Conservation (phyloP, 2,797 vertebrate species). For the Artibeus lituratus region DNA sequence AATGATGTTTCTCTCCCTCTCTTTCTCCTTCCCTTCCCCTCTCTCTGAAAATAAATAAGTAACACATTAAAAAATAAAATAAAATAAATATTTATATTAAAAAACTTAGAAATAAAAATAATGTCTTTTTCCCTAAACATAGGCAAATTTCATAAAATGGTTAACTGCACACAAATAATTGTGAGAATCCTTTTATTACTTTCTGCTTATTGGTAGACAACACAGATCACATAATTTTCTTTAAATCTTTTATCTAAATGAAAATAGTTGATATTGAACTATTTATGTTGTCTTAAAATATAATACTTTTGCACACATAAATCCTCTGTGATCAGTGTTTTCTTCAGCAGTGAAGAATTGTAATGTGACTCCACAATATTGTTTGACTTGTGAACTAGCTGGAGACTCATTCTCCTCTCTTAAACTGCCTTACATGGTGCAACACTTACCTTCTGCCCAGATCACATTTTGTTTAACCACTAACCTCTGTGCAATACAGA, state of each 20-base stretch:
- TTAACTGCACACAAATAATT: neutral
- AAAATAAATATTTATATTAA: no score
- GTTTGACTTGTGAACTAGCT: constrained; percentile 58
- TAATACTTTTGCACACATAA: neutral
- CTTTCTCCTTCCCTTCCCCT: no score
- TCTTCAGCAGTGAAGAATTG: constrained; percentile 39
- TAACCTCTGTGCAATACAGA: constrained; percentile 77
- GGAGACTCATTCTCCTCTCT: constrained; percentile 64
- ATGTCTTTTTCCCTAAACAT: neutral
- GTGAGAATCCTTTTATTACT: neutral
- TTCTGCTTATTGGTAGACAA: neutral
- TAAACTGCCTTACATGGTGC: constrained; percentile 67
- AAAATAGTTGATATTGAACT: neutral
- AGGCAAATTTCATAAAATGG: neutral
- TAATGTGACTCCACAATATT: neutral
- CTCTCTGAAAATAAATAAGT: no score
- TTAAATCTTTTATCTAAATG: neutral
- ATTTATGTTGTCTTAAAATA: neutral
- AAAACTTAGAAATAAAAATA: neutral
- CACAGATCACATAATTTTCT: neutral
- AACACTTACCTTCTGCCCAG: constrained; percentile 65
- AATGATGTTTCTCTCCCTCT: no score
- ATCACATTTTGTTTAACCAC: constrained; percentile 73
- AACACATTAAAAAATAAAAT: no score
- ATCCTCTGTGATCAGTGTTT: neutral